These are phyloP conservation scores for Diuraphis noxia DNA, from an alignment of 1,140 invertebrate genomes.

Conservation along the genomic window DNA sequence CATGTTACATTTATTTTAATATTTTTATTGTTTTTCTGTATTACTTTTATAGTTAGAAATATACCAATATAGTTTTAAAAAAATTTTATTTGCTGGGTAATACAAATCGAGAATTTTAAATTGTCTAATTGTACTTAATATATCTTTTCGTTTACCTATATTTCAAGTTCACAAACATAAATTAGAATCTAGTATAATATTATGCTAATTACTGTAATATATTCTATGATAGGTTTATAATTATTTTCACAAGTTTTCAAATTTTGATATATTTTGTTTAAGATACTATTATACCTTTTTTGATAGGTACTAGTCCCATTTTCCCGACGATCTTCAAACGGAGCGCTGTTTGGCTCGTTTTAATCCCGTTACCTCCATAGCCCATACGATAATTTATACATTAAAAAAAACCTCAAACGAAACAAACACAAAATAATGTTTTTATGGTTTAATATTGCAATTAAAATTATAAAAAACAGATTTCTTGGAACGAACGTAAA, in stretches of 20 bases:
- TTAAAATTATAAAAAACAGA: background rate
- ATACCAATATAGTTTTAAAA: background rate
- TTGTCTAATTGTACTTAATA: background rate
- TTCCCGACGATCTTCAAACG: no score
- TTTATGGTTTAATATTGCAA: background rate
- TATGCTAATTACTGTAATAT: background rate
- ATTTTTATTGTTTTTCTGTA: background rate
- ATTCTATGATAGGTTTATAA: background rate
- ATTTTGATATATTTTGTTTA: background rate
- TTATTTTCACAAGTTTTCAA: background rate
- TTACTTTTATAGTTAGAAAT: background rate
- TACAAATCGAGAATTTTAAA: background rate
- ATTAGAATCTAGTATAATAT: background rate
- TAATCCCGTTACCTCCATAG: background rate
- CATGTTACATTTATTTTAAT: background rate
- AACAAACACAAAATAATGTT: background rate
- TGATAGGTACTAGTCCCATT: background rate
- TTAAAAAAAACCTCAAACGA: background rate
- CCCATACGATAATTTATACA: background rate
- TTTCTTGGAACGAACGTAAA: background rate
- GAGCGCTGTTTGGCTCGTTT: background rate
- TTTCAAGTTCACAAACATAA: background rate
- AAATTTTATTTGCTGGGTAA: background rate
- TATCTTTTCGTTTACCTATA: background rate
- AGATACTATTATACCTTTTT: background rate